phyloP scores from a whole-genome alignment of 1,140 invertebrate species.

The Saccostrea cuccullata region DNA sequence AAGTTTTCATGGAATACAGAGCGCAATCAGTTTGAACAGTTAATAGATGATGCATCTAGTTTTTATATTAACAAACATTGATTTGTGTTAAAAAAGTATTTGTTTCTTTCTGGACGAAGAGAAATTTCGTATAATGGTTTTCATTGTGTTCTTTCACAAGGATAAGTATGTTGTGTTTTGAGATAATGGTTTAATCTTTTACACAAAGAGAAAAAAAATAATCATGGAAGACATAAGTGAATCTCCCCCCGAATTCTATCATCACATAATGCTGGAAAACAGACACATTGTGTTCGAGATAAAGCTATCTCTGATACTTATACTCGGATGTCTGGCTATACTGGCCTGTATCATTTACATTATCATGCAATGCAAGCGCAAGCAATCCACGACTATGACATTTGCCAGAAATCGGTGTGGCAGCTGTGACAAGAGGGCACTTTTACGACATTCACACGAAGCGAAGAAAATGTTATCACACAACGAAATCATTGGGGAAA shows the following conservation, averaged over 20 bases:
- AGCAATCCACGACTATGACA: not conserved
- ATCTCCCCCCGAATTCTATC: conserved; percentile 50
- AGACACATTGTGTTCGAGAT: conserved; percentile 64
- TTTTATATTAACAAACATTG: not conserved
- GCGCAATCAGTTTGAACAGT: not conserved
- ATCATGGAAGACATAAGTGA: not conserved
- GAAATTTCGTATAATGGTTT: not conserved
- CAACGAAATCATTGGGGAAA: conserved; percentile 15
- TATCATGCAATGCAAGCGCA: conserved; percentile 56
- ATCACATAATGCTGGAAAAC: conserved; percentile 56
- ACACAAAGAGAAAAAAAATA: not conserved
- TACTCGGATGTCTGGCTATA: conserved; percentile 58
- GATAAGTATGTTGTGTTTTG: not conserved
- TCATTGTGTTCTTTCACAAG: not conserved
- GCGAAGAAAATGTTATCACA: conserved; percentile 5
- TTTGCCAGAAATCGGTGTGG: not conserved
- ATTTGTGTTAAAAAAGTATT: not conserved
- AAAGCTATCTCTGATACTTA: conserved; percentile 62
- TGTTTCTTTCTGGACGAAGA: not conserved
- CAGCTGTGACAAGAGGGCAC: not conserved
- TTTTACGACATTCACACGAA: conserved; percentile 30
- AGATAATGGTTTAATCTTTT: not conserved
- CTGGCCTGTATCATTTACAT: conserved; percentile 62
- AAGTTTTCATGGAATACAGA: not conserved
- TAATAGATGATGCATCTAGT: not conserved